phyloP scores from a whole-genome alignment of 2,113 vertebrate genomes.

The Colius striatus region DNA sequence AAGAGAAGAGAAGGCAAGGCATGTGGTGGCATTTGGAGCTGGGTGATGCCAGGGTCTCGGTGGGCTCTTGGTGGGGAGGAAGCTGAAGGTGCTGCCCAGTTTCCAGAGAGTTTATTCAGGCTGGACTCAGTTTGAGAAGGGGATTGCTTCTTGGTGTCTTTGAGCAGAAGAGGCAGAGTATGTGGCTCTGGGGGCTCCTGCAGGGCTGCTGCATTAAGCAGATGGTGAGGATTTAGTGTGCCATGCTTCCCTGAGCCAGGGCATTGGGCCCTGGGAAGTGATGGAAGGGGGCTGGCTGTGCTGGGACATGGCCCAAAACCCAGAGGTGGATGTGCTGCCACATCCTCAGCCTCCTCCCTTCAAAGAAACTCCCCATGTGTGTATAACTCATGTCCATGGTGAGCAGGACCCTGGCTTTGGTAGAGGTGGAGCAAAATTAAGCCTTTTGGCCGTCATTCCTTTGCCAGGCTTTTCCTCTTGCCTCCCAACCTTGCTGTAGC shows the following conservation, averaged over 20 bases:
- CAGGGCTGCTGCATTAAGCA: not conserved
- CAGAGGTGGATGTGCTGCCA: not conserved
- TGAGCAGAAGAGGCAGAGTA: not conserved
- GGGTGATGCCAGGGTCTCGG: not conserved
- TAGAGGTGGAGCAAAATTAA: not conserved
- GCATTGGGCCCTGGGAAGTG: no score
- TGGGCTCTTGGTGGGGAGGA: not conserved
- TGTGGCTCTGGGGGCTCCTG: not conserved
- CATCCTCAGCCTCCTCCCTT: not conserved
- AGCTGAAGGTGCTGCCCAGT: not conserved
- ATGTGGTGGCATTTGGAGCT: slow-evolving; percentile 11
- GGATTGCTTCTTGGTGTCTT: not conserved
- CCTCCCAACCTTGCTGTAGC: not conserved
- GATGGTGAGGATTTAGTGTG: not conserved
- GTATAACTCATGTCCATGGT: not conserved
- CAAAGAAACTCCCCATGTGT: not conserved
- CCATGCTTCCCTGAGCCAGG: not conserved
- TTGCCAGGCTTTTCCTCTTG: not conserved
- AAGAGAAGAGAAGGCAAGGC: not conserved
- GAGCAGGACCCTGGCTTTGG: not conserved
- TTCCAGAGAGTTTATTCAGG: not conserved
- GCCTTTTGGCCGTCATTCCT: not conserved
- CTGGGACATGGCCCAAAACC: not conserved
- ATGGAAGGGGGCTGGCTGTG: no score
- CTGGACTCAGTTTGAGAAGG: not conserved